Evolutionary conservation across 2,797 vertebrate species (phyloP), one percentile per base, ranked within the genome.

Genomic region (Urophycis tenuis): DNA sequence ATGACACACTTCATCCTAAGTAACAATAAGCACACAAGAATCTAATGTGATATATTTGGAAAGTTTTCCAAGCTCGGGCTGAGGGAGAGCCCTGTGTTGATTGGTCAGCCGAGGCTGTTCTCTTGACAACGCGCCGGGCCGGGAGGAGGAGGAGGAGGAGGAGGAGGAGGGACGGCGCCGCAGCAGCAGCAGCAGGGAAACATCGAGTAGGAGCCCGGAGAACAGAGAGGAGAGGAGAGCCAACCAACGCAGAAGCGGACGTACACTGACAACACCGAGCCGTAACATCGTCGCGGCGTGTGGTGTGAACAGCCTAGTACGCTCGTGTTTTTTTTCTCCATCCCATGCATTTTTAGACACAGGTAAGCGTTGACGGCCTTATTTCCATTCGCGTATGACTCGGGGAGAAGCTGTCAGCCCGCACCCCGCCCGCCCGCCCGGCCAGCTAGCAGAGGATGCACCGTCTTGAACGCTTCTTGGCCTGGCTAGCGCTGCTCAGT

Each of bases 361-460:
- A 90, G 92, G 93, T 94, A 85, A 93, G 92, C 12, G 2, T 53
- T 53, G 5, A 31, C 53, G 30, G 39, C 31, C 41, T 74, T 72
- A 0, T n/a, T 11, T 30, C 25, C 60, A 22, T 34, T 64, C 25
- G 75, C 77, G 81, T 77, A 30, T 10, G 9, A 74, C 69, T 74
- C 22, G 70, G 73, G 67, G 69, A 33, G n/a, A 36, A n/a, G 74
- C 81, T 77, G 87, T 83, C 87, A 71, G 67, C 34, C 67, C 75
- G 74, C 25, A 84, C 88, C 88, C 85, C 89, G 82, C 87, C 86
- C 89, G 82, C 88, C 85, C 89, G 82, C 87, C 86, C 89, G 82
- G 86, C 85, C 83, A 83, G 83, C 85, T 82, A 87, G 82, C 86
- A 74, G 87, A 82, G 78, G 87, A 89, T 88, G 87, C 81, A n/a